Evolutionary conservation across 2,113 vertebrate species (phyloP).

Genomic region (Diadophis punctatus): DNA sequence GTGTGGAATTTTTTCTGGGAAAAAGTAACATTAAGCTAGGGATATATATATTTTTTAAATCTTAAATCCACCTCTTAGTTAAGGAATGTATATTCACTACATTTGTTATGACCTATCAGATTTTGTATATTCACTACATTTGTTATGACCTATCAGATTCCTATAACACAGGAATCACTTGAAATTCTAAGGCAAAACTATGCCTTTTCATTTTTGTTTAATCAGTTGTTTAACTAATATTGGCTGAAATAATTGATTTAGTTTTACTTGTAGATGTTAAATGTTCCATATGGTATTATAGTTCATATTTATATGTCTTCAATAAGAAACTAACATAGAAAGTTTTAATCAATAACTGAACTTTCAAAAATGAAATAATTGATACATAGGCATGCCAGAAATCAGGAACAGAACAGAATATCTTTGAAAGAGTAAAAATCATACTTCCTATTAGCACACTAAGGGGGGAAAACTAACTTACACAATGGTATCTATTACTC

Average conservation of each 20-base stretch:
- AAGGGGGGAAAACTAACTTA: neutral
- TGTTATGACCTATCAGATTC: too few species aligned
- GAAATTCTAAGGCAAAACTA: slow-evolving; percentile 42
- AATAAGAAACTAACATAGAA: slow-evolving; percentile 33
- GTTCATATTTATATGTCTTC: slow-evolving; percentile 50
- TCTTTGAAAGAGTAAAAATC: neutral
- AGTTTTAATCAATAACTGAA: slow-evolving; percentile 39
- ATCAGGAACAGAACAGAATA: neutral
- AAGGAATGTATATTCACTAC: slow-evolving; percentile 29
- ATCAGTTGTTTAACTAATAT: slow-evolving; percentile 52
- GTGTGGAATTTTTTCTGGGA: neutral
- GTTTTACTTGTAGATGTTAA: slow-evolving; percentile 35
- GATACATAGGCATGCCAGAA: neutral
- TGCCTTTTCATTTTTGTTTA: slow-evolving; percentile 42
- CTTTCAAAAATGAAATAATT: neutral
- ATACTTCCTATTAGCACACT: rapidly evolving
- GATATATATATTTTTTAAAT: neutral
- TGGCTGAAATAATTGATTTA: slow-evolving; percentile 35
- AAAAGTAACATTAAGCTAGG: neutral
- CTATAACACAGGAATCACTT: slow-evolving; percentile 29
- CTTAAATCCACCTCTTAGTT: slow-evolving; percentile 3
- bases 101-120: slow-evolving; percentile 28
- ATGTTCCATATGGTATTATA: slow-evolving; percentile 39
- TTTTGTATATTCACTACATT: too few species aligned
- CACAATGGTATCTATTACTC: neutral